These are phyloP conservation scores for Sesamia nonagrioides DNA, from an alignment of 1,140 invertebrate genomes.

Conservation along the genomic window DNA sequence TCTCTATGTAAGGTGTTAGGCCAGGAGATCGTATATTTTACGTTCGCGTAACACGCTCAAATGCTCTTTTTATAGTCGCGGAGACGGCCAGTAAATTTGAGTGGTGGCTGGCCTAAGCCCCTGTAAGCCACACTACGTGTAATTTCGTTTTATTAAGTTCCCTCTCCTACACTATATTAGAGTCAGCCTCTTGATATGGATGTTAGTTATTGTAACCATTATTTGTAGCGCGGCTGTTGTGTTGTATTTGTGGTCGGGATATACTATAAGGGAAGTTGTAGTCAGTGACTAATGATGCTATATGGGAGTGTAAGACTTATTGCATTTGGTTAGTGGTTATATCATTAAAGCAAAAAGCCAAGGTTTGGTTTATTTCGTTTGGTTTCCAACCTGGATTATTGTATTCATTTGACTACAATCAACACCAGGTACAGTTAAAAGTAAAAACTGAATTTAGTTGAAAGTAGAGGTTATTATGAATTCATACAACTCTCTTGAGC, in stretches of 20 bases:
- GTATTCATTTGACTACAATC: too few relatives aligned
- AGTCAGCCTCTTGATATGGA: conserved; percentile 36
- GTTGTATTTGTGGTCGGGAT: neutral
- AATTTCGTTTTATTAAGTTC: conserved; percentile 74
- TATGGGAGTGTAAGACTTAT: too few relatives aligned
- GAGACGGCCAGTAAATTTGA: conserved; percentile 69
- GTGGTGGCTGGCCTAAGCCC: conserved; percentile 56
- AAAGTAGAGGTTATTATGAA: neutral
- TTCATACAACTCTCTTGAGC: too few relatives aligned
- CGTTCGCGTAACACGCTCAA: conserved; percentile 48
- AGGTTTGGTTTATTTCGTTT: too few relatives aligned
- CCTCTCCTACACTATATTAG: conserved; percentile 64
- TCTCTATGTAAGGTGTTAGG: conserved; percentile 24
- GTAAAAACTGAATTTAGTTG: too few relatives aligned
- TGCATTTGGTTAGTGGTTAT: too few relatives aligned
- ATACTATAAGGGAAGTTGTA: too few relatives aligned
- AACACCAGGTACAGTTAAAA: too few relatives aligned
- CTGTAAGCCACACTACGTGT: conserved; percentile 58
- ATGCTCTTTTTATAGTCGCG: conserved; percentile 66
- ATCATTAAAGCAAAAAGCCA: too few relatives aligned
- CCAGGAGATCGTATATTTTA: conserved; percentile 49
- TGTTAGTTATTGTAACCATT: conserved; percentile 35
- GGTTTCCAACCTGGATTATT: too few relatives aligned
- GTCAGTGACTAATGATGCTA: neutral
- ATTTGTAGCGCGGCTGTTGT: conserved; percentile 32